Evolutionary conservation across 2,113 vertebrate genomes (phyloP).

Genomic region (Connochaetes taurinus): DNA sequence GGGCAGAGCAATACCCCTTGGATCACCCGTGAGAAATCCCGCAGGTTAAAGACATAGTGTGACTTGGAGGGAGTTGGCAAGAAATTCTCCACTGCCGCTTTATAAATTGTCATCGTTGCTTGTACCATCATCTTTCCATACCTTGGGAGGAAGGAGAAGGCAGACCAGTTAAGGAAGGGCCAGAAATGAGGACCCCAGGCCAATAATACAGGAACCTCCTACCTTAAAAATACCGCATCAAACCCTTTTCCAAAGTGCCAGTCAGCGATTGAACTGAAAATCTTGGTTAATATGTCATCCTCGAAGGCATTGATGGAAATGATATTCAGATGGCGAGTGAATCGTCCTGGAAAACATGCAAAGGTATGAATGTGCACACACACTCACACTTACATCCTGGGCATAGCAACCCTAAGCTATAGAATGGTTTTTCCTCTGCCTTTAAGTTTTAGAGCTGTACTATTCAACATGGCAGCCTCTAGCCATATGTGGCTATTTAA

Average conservation of each 20-base stretch:
- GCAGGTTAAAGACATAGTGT: constrained; percentile 94
- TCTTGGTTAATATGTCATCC: constrained; percentile 88
- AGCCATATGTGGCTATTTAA: neutral
- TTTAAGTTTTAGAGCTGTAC: neutral
- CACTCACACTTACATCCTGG: neutral
- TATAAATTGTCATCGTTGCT: constrained; percentile 89
- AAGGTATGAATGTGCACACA: neutral
- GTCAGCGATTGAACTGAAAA: constrained; percentile 89
- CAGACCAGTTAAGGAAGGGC: neutral
- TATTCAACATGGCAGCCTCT: neutral
- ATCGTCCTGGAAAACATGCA: constrained; percentile 82
- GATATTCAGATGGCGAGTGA: constrained; percentile 91
- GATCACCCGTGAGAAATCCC: constrained; percentile 92
- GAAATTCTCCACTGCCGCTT: constrained; percentile 86
- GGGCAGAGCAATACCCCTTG: constrained; percentile 90
- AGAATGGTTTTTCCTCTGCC: neutral
- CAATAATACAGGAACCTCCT: constrained; percentile 1
- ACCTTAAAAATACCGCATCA: constrained; percentile 87
- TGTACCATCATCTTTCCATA: constrained; percentile 90
- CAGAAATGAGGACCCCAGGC: neutral
- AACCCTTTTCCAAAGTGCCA: constrained; percentile 94
- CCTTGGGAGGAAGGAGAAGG: constrained; percentile 74
- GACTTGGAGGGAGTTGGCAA: constrained; percentile 95
- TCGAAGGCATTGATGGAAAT: constrained; percentile 89
- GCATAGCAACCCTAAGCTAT: neutral